phyloP scores from a whole-genome alignment of 2,797 vertebrate species.

The Miichthys miiuy region DNA sequence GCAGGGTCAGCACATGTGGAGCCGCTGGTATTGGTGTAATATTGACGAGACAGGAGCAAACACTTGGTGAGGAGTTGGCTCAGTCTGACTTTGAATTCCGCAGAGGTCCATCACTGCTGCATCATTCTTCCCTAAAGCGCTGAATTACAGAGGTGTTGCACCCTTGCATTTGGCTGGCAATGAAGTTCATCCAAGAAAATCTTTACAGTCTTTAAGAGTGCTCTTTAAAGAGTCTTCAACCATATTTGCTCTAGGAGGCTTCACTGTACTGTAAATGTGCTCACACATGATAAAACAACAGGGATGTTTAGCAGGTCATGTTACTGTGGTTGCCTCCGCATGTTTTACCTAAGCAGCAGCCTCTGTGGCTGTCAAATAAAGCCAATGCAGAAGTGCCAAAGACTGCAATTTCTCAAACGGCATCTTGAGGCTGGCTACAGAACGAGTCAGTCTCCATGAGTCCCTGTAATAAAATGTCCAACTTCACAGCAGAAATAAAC shows the following conservation, averaged over 20 bases:
- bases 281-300: not conserved
- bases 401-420: too few species aligned
- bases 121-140: conserved; percentile 7
- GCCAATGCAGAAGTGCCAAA: too few species aligned
- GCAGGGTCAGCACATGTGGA: conserved; percentile 6
- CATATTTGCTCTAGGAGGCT: not conserved
- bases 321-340: not conserved
- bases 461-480: too few species aligned
- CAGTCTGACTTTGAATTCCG: conserved; percentile 39
- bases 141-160: conserved; percentile 13
- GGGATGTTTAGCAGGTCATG: not conserved
- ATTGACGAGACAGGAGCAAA: conserved; percentile 20
- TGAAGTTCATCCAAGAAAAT: not conserved
- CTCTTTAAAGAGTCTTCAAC: not conserved
- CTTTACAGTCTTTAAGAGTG: not conserved
- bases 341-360: not conserved
- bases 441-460: too few species aligned
- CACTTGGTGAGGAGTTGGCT: conserved; percentile 18
- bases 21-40: conserved; percentile 8
- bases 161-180: conserved; percentile 1
- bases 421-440: too few species aligned
- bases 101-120: conserved; percentile 7
- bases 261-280: not conserved
- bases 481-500: too few species aligned
- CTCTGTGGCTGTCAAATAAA: too few species aligned